Evolutionary conservation across 2,113 vertebrate species (phyloP).

Genomic region (Aleadryas rufinucha): DNA sequence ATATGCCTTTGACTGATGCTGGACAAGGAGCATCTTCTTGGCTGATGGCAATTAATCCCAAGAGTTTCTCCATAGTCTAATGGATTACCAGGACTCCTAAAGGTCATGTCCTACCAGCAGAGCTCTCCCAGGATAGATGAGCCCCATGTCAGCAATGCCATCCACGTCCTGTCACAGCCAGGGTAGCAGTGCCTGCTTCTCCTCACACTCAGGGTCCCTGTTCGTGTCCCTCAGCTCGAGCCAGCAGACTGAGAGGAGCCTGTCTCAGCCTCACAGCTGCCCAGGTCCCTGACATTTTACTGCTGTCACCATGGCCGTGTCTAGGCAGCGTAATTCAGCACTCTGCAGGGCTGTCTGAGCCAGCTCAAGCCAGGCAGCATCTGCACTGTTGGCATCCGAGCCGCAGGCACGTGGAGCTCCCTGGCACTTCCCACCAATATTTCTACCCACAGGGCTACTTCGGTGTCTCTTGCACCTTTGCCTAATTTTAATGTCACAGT

Average conservation of each 20-base stretch:
- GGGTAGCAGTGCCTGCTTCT: background rate
- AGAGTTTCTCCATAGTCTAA: background rate
- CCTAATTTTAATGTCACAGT: background rate
- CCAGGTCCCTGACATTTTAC: background rate
- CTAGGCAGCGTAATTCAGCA: background rate
- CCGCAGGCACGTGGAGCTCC: background rate
- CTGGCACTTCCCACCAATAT: background rate
- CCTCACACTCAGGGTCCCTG: accelerated
- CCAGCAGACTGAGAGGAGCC: slow-evolving; percentile 48
- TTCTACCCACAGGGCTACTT: background rate
- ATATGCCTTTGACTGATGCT: background rate
- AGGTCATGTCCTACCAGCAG: background rate
- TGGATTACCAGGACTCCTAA: background rate
- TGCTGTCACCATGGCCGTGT: background rate
- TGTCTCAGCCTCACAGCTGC: background rate
- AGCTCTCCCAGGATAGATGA: background rate
- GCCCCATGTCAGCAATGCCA: background rate
- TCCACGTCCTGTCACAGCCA: background rate
- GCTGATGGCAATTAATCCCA: background rate
- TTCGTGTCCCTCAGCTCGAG: background rate
- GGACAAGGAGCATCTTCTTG: background rate
- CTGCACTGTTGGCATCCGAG: background rate
- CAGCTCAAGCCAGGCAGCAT: background rate
- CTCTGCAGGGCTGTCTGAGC: background rate
- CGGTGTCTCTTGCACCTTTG: background rate